A percentile compares a stretch with the other conserved stretches of the same genome.
Evolutionary conservation across 2,113 vertebrate genomes (phyloP).

Genomic region (Aegotheles bennettii): DNA sequence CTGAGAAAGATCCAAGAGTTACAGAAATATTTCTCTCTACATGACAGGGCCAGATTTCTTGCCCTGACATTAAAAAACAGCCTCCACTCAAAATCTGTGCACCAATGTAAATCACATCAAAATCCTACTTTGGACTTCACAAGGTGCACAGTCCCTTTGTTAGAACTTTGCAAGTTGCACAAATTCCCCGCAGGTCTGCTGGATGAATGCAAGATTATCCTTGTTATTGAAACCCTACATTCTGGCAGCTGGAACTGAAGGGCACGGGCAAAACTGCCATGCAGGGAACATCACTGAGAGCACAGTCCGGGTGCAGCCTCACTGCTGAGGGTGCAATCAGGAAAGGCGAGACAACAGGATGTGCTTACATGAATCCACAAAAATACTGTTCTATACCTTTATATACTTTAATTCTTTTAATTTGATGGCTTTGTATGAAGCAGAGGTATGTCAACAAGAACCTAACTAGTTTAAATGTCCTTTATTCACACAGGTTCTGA

Average conservation of each 20-base stretch:
- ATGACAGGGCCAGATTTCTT: neutral
- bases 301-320: neutral
- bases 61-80: neutral
- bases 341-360: fast-evolving
- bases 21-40: neutral
- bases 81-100: neutral
- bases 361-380: fast-evolving
- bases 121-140: neutral
- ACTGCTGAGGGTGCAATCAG: fast-evolving
- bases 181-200: neutral
- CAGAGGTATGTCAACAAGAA: neutral
- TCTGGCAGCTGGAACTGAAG: neutral
- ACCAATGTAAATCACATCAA: neutral
- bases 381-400: no score
- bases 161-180: fast-evolving
- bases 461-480: neutral
- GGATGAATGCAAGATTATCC: neutral
- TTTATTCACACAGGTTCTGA: neutral
- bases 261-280: neutral
- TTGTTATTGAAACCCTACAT: fast-evolving
- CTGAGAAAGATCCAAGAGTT: neutral
- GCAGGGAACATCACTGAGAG: fast-evolving
- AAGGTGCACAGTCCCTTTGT: neutral
- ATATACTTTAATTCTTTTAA: neutral
- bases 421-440: fast-evolving